Conservation (phyloP, 1,140 invertebrate genomes). For the Drosophila triauraria region DNA sequence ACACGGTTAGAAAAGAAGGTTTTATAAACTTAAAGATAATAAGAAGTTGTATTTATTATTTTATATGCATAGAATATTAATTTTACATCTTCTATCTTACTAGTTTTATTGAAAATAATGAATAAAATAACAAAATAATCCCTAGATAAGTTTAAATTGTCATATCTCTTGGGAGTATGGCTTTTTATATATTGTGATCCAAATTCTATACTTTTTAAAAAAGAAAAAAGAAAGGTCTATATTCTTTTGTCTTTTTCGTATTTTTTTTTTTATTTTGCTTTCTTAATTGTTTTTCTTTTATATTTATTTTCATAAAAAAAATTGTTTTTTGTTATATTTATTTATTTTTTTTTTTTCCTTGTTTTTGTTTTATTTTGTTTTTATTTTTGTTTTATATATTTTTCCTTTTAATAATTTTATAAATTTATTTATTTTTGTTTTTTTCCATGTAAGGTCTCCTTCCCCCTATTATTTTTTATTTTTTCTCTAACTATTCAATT, state of each 20-base stretch:
- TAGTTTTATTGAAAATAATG: neutral
- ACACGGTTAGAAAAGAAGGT: neutral
- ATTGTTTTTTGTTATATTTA: too few species aligned
- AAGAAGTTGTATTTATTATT: neutral
- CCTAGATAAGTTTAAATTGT: neutral
- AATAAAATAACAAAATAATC: neutral
- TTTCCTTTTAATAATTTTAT: too few species aligned
- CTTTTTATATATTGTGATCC: neutral
- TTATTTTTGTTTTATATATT: neutral
- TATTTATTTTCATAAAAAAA: too few species aligned
- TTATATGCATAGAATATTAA: neutral
- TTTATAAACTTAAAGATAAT: neutral
- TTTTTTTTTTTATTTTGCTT: too few species aligned
- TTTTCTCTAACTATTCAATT: constrained; percentile 1
- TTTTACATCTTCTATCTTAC: neutral
- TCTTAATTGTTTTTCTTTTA: too few species aligned
- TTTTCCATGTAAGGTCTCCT: neutral
- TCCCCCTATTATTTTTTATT: neutral
- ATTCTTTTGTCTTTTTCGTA: too few species aligned
- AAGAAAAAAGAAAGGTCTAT: too few species aligned
- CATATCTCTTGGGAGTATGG: too few species aligned
- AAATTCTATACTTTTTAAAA: neutral
- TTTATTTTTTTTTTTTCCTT: too few species aligned
- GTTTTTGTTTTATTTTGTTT: too few species aligned
- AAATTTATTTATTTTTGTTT: too few species aligned